Evolutionary conservation across 2,113 vertebrate species (phyloP), one percentile per base, ranked within the genome.

Genomic region (Labeo catla): DNA sequence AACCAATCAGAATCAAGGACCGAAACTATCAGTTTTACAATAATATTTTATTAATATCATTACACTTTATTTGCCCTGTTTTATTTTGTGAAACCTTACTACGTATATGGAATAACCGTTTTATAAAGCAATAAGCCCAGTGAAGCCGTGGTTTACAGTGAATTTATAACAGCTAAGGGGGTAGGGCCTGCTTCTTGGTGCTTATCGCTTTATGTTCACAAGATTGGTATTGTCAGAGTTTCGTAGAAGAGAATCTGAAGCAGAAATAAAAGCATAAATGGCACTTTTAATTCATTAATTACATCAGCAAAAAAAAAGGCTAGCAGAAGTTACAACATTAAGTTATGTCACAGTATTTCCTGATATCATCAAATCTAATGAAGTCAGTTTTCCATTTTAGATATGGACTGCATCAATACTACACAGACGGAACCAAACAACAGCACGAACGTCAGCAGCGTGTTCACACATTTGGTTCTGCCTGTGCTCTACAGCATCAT

Each of bases 401-500:
- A 77, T 73, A 95, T 95, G 94, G 91, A 91, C 47, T 57, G 2
- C 45, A 21, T 57, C 1, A 93, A 91, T 80, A 91, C 87, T 93
- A 84, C 81, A 86, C 91, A 89, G 21, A 57, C 84, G 13, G 43
- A 12, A 88, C 78, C 57, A 19, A 39, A 11, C 88, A 4, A 73
- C 86, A 28, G 74, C 7, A 88, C 83, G 0, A 52, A 87, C 76
- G 94, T 83, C 81, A 92, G 90, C 87, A 88, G 90, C 2, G n/a
- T 83, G 0, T 87, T 97, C 12, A 96, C 92, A 0, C 89, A 66
- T 0, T 89, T 91, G 0, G 86, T 95, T 78, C 90, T 98, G 0
- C 98, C 98, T 0, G 47, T 86, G 6, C 86, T 97, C 13, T 99
- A 99, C 86, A 34, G 88, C 0, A 0, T 95, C 5, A 89, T 96